Conservation (phyloP, 2,888 invertebrate genomes). For the Epinotia bilunana region DNA sequence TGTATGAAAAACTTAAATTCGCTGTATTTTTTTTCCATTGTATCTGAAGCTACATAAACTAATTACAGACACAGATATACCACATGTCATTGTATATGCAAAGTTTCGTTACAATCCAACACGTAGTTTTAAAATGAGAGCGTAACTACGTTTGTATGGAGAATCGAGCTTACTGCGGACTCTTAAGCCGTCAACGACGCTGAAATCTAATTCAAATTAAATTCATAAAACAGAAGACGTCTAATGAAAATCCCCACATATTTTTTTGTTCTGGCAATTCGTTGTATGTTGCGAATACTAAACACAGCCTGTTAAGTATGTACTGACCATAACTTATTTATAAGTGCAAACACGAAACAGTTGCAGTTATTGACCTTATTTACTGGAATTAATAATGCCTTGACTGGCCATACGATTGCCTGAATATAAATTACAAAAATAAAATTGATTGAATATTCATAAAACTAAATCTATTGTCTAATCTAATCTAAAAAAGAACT, state of each 20-base stretch:
- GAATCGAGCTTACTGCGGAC: too few species aligned
- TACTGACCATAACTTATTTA: slow-evolving; percentile 34
- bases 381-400: slow-evolving; percentile 47
- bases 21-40: too few species aligned
- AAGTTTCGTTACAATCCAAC: too few species aligned
- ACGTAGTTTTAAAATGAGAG: too few species aligned
- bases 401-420: slow-evolving; percentile 44
- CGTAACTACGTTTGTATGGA: too few species aligned
- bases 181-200: too few species aligned
- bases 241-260: background rate
- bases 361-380: slow-evolving; percentile 48
- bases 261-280: background rate
- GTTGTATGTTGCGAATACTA: background rate
- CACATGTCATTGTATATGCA: too few species aligned
- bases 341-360: slow-evolving; percentile 53
- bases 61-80: too few species aligned
- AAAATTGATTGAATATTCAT: slow-evolving; percentile 43
- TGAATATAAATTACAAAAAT: slow-evolving; percentile 45
- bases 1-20: too few species aligned
- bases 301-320: slow-evolving; percentile 22
- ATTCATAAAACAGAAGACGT: background rate
- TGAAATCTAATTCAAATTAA: background rate
- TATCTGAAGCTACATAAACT: too few species aligned
- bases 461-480: slow-evolving; percentile 9
- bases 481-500: slow-evolving; percentile 12